phyloP scores from a whole-genome alignment of 2,113 vertebrate genomes.

The Nerophis lumbriciformis region DNA sequence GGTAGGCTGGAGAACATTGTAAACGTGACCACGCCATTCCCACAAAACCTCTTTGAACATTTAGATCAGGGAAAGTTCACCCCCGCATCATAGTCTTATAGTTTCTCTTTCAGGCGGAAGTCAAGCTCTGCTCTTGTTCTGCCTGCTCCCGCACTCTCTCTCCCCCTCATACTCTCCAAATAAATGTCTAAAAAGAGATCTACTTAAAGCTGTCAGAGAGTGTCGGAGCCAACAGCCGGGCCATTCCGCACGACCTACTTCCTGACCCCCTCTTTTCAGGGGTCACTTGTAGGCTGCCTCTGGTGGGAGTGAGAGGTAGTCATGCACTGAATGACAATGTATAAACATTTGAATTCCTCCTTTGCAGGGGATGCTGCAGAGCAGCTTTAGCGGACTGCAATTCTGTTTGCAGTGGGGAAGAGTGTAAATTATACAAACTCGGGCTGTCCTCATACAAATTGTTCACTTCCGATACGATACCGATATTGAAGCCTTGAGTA shows the following conservation, averaged over 20 bases:
- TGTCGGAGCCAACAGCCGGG: constrained; percentile 73
- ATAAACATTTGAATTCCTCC: constrained; percentile 59
- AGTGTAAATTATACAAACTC: too few species aligned
- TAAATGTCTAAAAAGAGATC: constrained; percentile 75
- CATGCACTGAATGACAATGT: constrained; percentile 71
- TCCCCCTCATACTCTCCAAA: constrained; percentile 60
- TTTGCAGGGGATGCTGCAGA: constrained; percentile 35
- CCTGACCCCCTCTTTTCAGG: constrained; percentile 74
- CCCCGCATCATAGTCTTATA: constrained; percentile 15
- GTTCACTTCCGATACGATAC: too few species aligned
- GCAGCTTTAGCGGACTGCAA: constrained; percentile 9
- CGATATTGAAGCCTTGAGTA: too few species aligned
- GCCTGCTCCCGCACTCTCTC: constrained; percentile 34
- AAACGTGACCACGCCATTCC: constrained; percentile 2
- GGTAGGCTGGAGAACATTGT: neutral
- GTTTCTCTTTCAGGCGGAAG: constrained; percentile 47
- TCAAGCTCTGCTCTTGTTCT: constrained; percentile 66
- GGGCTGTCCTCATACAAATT: too few species aligned
- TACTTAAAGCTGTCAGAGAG: constrained; percentile 81
- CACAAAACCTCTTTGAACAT: constrained; percentile 8
- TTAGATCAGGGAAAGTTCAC: constrained; percentile 11
- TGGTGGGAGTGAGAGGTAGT: constrained; percentile 68
- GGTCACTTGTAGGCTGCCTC: constrained; percentile 71
- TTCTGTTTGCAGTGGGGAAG: too few species aligned
- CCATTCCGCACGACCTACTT: constrained; percentile 75